Evolutionary conservation across 2,888 invertebrate species (phyloP).

Genomic region (Brachyptera putata): DNA sequence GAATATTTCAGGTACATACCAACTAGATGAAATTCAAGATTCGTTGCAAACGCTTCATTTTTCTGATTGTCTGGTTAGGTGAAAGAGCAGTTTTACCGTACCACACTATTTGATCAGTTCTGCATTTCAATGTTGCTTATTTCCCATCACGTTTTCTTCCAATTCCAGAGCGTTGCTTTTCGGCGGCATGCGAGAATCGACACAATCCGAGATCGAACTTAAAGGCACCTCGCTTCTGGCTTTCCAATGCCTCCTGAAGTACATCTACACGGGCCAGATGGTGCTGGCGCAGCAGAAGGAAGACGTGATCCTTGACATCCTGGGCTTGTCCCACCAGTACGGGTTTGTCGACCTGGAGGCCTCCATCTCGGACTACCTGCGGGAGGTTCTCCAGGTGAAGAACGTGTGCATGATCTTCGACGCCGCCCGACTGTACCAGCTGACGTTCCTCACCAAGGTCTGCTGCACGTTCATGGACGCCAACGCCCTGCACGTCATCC

Average conservation of each 20-base stretch:
- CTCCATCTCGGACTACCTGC: conserved; percentile 88
- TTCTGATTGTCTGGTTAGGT: too few species aligned
- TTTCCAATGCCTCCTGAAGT: conserved; percentile 85
- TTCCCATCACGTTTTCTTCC: too few species aligned
- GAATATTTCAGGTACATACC: conserved; percentile 82
- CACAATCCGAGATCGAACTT: conserved; percentile 75
- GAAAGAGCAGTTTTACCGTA: too few species aligned
- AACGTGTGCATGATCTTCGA: conserved; percentile 96
- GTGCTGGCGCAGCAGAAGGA: conserved; percentile 54
- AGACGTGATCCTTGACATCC: conserved; percentile 45
- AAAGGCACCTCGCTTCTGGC: conserved; percentile 78
- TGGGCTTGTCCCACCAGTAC: conserved; percentile 92
- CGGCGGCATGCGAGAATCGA: conserved; percentile 60
- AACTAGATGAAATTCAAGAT: background rate
- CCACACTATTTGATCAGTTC: background rate
- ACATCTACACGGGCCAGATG: conserved; percentile 87
- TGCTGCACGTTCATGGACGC: conserved; percentile 89
- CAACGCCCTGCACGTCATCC: conserved; percentile 79
- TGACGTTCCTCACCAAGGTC: conserved; percentile 60
- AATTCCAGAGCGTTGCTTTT: conserved; percentile 53
- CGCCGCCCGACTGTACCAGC: conserved; percentile 71
- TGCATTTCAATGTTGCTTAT: background rate
- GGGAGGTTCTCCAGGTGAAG: conserved; percentile 76
- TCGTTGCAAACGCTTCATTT: too few species aligned
- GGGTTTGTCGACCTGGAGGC: conserved; percentile 89